These are phyloP conservation scores for Vannuccia rotundouncinata DNA, from an alignment of 2,888 invertebrate genomes.

Conservation along the genomic window DNA sequence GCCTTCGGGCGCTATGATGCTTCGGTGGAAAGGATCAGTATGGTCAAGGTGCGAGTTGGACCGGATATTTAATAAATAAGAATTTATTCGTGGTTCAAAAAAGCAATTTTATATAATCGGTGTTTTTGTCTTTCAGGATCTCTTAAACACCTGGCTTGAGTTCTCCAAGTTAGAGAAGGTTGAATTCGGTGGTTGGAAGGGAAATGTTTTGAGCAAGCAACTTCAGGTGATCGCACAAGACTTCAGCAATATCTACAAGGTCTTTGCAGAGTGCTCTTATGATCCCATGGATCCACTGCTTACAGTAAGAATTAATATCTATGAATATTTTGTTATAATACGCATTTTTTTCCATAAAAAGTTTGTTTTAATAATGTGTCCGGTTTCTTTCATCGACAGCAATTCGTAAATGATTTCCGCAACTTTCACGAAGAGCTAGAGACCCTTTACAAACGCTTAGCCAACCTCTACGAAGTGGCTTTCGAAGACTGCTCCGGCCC, in stretches of 20 bases:
- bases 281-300: slow-evolving; percentile 37
- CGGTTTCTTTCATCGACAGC: not conserved
- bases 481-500: slow-evolving; percentile 37
- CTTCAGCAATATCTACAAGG: slow-evolving; percentile 35
- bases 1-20: slow-evolving; percentile 56
- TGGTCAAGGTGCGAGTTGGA: slow-evolving; percentile 46
- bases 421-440: slow-evolving; percentile 9
- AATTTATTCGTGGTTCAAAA: not conserved
- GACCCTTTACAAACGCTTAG: slow-evolving; percentile 32
- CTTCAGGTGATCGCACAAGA: slow-evolving; percentile 30
- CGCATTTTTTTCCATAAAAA: no score
- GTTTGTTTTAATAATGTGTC: no score
- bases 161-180: slow-evolving; percentile 38
- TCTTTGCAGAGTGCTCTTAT: slow-evolving; percentile 32
- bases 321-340: not conserved
- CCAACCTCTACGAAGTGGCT: slow-evolving; percentile 32
- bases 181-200: slow-evolving; percentile 38
- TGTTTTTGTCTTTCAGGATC: slow-evolving; percentile 23
- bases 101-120: no score
- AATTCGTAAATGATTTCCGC: slow-evolving; percentile 8
- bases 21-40: slow-evolving; percentile 51
- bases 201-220: slow-evolving; percentile 35
- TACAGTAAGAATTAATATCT: not conserved
- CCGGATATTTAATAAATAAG: not conserved
- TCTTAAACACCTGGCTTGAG: slow-evolving; percentile 30